phyloP scores from a whole-genome alignment of 2,888 invertebrate genomes.

The Andrena bicolor region DNA sequence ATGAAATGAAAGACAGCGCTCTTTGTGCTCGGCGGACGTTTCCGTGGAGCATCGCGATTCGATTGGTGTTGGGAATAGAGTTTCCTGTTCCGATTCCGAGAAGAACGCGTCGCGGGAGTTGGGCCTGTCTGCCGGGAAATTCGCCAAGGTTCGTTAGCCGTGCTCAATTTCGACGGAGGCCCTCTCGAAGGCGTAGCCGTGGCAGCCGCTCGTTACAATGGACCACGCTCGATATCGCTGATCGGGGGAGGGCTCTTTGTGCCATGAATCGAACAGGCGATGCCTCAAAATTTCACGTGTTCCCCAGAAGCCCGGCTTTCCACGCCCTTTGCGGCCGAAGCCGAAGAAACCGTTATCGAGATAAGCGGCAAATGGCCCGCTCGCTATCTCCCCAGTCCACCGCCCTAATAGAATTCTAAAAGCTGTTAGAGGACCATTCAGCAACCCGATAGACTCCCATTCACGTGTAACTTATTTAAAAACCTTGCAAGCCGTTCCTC shows the following conservation, averaged over 20 bases:
- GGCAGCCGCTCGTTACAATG: constrained; percentile 43
- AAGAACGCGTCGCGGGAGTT: constrained; percentile 16
- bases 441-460: constrained; percentile 52
- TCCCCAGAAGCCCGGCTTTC: not conserved
- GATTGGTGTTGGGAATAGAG: constrained; percentile 23
- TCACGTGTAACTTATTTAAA: constrained; percentile 54
- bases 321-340: not conserved
- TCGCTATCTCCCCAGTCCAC: constrained; percentile 34
- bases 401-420: constrained; percentile 54
- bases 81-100: constrained; percentile 44
- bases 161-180: constrained; percentile 42
- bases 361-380: constrained; percentile 23
- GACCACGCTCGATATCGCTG: constrained; percentile 42
- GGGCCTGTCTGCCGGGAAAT: constrained; percentile 53
- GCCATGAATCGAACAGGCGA: constrained; percentile 3
- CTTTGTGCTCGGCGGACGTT: constrained; percentile 35
- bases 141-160: constrained; percentile 58
- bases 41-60: constrained; percentile 30
- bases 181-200: constrained; percentile 34
- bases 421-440: constrained; percentile 58
- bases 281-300: constrained; percentile 13
- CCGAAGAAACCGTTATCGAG: constrained; percentile 17
- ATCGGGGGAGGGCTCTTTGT: constrained; percentile 19
- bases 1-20: constrained; percentile 40
- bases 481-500: not conserved